A percentile compares a stretch with the other conserved stretches of the same genome.
These are phyloP conservation scores for Drosophila neocordata DNA, from an alignment of 1,140 invertebrate genomes.

Conservation along the genomic window DNA sequence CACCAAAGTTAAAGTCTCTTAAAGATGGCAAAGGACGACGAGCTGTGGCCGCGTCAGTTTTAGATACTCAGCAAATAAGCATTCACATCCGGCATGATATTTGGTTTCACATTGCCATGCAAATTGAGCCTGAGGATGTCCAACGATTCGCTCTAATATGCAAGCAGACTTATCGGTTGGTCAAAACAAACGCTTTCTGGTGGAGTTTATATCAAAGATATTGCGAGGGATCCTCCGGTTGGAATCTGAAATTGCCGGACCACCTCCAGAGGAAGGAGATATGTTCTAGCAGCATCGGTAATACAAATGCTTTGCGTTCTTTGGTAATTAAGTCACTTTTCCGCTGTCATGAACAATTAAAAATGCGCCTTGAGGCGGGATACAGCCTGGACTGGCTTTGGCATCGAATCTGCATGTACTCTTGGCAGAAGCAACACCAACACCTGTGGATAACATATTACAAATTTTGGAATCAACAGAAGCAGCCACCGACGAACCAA, in stretches of 20 bases:
- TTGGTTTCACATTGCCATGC: slow-evolving; percentile 74
- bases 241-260: slow-evolving; percentile 61
- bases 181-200: slow-evolving; percentile 65
- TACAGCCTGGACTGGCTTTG: slow-evolving; percentile 65
- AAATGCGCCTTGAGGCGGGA: slow-evolving; percentile 42
- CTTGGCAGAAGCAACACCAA: slow-evolving; percentile 51
- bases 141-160: slow-evolving; percentile 72
- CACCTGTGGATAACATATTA: slow-evolving; percentile 69
- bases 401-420: slow-evolving; percentile 52
- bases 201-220: slow-evolving; percentile 57
- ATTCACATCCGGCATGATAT: slow-evolving; percentile 55
- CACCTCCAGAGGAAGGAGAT: slow-evolving; percentile 57
- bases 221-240: slow-evolving; percentile 42
- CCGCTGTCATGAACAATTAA: slow-evolving; percentile 57
- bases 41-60: slow-evolving; percentile 16
- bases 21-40: neutral
- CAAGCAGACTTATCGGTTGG: slow-evolving; percentile 52
- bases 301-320: slow-evolving; percentile 44
- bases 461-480: slow-evolving; percentile 52
- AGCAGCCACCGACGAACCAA: neutral
- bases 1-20: slow-evolving; percentile 36
- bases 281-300: slow-evolving; percentile 33
- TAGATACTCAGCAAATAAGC: neutral
- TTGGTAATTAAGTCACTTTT: slow-evolving; percentile 62
- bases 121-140: slow-evolving; percentile 72